Evolutionary conservation across 1,140 invertebrate species (phyloP), one percentile per base, ranked within the genome.

Genomic region (Zaprionus kolodkinae): DNA sequence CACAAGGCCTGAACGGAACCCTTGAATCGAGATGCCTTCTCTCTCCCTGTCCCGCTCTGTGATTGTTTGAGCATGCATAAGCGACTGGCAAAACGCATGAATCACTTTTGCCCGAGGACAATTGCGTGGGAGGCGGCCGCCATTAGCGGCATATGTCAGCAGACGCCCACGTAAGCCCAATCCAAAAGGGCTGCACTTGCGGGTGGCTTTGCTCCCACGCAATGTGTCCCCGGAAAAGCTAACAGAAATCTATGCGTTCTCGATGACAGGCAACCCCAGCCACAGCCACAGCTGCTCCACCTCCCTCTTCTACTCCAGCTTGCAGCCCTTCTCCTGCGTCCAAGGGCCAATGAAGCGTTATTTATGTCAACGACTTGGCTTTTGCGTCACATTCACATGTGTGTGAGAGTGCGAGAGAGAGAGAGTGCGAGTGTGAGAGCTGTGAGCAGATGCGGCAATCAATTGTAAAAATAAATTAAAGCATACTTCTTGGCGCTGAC

Each of bases 111-210:
- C 48, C 52, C 64, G 38, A 63, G 68, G 50, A 56, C 69, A 60
- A 63, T 62, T 75, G 83, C 80, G 83, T 87, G 72, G 83, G 83
- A 72, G 80, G 27, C 56, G 13, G 69, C 71, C 66, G 69, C 79
- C 79, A 86, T 86, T 87, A 87, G 79, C 83, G 62, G 72, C 83
- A 79, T 87, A 87, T 87, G 84, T 83, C 79, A 68, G 72, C 79
- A 62, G 69, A 43, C 64, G 71, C 82, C 81, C 82, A 85, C 81
- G 81, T 62, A 62, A 61, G 50, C 9, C 40, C 30, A 12, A 33
- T 66, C n/a, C 40, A 7, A 72, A 72, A 85, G 81, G 78, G 81
- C 78, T 78, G 81, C 81, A 81, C 81, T 84, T 72, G 59, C 70
- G 67, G 61, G 43, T 55, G 63, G 45, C 25, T 52, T 59, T 59